Conservation (phyloP, 2,797 vertebrate genomes). For the Lophius americanus region DNA sequence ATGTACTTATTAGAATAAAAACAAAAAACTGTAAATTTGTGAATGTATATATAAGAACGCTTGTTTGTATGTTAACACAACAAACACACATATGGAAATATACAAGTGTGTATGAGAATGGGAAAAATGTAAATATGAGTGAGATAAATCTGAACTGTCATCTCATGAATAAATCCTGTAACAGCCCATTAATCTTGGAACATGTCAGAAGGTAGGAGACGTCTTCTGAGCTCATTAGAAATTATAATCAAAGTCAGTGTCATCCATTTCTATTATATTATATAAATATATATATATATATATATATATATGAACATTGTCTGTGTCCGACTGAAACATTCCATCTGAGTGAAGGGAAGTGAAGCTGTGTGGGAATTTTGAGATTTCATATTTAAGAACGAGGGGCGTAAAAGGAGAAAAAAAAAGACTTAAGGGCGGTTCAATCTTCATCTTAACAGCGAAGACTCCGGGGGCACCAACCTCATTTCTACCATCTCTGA, state of each 20-base stretch:
- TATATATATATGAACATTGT: too few species aligned
- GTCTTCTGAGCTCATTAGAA: too few species aligned
- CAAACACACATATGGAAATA: too few species aligned
- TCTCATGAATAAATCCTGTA: conserved; percentile 18
- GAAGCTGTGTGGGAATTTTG: not conserved
- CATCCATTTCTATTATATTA: too few species aligned
- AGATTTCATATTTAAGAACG: conserved; percentile 7
- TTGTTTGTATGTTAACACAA: too few species aligned
- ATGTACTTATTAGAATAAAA: too few species aligned
- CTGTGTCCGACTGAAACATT: not conserved
- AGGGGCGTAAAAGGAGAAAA: not conserved
- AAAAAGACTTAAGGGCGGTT: conserved; percentile 17
- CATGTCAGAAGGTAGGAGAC: not conserved
- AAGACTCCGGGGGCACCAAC: conserved; percentile 33
- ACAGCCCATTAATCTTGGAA: conserved; percentile 24
- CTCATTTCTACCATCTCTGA: conserved; percentile 46
- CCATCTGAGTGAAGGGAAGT: not conserved
- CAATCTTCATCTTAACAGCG: conserved; percentile 30
- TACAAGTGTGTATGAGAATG: too few species aligned
- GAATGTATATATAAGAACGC: too few species aligned
- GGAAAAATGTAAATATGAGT: too few species aligned
- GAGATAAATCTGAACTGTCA: conserved; percentile 5
- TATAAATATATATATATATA: too few species aligned
- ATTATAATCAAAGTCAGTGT: too few species aligned
- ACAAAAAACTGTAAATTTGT: too few species aligned